Conservation (phyloP, 2,113 vertebrate genomes). For the Sylvietta virens region DNA sequence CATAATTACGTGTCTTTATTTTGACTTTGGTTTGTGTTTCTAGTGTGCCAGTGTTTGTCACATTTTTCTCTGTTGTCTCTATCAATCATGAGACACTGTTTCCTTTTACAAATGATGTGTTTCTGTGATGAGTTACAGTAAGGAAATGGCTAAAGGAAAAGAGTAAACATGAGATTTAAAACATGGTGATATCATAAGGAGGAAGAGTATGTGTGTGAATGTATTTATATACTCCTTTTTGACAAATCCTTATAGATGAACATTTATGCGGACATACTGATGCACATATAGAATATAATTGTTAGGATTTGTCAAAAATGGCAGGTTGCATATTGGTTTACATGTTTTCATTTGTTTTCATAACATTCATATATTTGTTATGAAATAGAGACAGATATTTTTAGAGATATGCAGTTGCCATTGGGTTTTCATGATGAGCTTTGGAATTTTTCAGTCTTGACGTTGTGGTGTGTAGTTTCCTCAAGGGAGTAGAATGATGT, state of each 20-base stretch:
- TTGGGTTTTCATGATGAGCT: not conserved
- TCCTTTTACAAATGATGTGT: not conserved
- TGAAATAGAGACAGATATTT: not conserved
- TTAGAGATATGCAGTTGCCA: not conserved
- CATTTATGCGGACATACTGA: fast-evolving
- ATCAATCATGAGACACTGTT: not conserved
- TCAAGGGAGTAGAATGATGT: not conserved
- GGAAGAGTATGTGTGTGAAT: not conserved
- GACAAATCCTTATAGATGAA: not conserved
- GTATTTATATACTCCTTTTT: not conserved
- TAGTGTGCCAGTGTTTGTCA: not conserved
- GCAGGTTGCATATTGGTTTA: not conserved
- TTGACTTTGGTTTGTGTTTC: not conserved
- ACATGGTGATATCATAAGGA: not conserved
- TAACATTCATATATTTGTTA: not conserved
- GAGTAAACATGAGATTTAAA: not conserved
- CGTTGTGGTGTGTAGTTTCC: not conserved
- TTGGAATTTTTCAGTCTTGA: not conserved
- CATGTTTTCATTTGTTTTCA: not conserved
- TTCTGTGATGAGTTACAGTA: not conserved
- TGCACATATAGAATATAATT: not conserved
- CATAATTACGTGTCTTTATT: not conserved
- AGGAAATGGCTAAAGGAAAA: not conserved
- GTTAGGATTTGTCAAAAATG: not conserved
- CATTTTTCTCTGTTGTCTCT: not conserved